Percentiles rank a stretch among this genome's conserved stretches.
These are phyloP conservation scores for Prionace glauca DNA, from an alignment of 2,797 vertebrate genomes.

Conservation along the genomic window DNA sequence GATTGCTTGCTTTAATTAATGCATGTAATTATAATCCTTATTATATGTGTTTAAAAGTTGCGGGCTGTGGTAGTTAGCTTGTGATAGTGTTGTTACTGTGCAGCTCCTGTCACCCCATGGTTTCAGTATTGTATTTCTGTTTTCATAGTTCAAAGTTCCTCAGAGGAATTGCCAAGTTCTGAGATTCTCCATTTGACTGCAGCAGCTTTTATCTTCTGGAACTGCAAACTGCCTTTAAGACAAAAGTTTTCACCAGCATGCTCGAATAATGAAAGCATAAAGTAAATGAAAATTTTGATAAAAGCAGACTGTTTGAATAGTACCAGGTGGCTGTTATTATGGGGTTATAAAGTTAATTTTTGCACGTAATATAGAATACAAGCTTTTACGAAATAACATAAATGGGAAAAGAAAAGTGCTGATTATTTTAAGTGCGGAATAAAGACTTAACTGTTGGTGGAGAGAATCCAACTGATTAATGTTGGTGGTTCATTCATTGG, in stretches of 20 bases:
- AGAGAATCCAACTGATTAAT: neutral
- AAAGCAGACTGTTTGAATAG: neutral
- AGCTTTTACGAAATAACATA: neutral
- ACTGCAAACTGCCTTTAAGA: neutral
- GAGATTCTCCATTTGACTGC: neutral
- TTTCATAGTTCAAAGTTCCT: neutral
- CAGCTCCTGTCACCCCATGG: neutral
- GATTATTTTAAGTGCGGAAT: neutral
- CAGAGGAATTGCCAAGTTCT: neutral
- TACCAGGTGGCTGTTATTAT: neutral
- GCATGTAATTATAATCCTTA: conserved; percentile 8
- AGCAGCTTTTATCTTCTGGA: neutral
- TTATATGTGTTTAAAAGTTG: conserved; percentile 5
- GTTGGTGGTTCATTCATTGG: neutral
- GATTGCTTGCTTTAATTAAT: conserved; percentile 29
- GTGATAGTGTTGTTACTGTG: neutral
- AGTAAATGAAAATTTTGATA: neutral
- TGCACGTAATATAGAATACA: neutral
- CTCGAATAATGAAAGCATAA: neutral
- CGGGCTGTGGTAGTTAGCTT: neutral
- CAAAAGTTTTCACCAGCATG: neutral
- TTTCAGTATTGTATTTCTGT: conserved; percentile 2
- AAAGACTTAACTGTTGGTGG: neutral
- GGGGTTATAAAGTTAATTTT: neutral
- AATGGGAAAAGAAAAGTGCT: neutral